phyloP scores from a whole-genome alignment of 2,113 vertebrate genomes.

The Hydrolagus affinis region DNA sequence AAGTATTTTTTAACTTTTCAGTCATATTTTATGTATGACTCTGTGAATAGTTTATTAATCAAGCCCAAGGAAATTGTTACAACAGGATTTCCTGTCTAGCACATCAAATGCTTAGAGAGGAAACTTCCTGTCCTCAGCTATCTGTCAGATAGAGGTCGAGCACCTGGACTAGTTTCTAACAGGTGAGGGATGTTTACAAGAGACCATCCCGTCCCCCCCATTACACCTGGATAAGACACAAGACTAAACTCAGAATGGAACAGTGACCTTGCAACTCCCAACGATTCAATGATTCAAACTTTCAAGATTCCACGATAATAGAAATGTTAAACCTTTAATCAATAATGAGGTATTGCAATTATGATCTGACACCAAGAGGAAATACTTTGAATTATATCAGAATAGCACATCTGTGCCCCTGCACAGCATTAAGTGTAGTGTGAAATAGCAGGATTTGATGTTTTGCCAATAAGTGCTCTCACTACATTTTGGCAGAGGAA shows the following conservation, averaged over 20 bases:
- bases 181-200: background rate
- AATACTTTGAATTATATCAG: too few species aligned
- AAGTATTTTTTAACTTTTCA: background rate
- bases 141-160: background rate
- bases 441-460: too few species aligned
- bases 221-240: background rate
- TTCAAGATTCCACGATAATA: too few species aligned
- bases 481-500: too few species aligned
- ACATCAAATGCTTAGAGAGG: background rate
- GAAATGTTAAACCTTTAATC: too few species aligned
- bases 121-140: background rate
- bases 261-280: background rate
- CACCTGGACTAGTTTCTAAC: background rate
- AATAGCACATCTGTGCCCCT: too few species aligned
- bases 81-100: background rate
- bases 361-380: too few species aligned
- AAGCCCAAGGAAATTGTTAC: background rate
- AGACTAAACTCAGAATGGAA: background rate
- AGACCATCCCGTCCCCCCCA: too few species aligned
- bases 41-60: background rate
- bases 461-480: too few species aligned
- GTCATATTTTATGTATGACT: background rate
- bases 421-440: too few species aligned
- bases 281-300: too few species aligned
- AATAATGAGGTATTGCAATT: too few species aligned